Base-by-base conservation (phyloP, 2,888 invertebrate species). In the Callinectes sapidus region DNA sequence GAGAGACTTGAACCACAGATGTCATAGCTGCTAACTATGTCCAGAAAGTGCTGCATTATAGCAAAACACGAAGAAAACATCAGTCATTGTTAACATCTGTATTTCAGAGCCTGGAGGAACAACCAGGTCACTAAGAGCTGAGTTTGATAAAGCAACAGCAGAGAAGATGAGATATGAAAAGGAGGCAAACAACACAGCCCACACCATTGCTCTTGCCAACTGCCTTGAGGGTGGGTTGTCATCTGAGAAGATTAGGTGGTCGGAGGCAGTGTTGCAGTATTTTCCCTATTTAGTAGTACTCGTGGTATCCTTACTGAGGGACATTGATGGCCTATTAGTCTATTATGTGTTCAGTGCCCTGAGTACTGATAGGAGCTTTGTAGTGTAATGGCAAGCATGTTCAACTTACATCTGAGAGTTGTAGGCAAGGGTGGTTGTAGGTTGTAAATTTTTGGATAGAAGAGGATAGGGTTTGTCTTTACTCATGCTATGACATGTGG, bases 191-290 rank as follows among this genome's bases (percentile, higher is more conserved):
- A 98, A 98, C 3, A 99, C 99, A 0, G 98, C 98, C 95, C 97
- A 98, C 85, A 99, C 98, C 0, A 99, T 99, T 95, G 97, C 97
- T 92, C 96, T 99, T 94, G 99, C 99, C 48, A 99, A 99, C 96
- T 97, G 99, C 95, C 96, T 99, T 35, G 98, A 99, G 1, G 98
- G 98, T 92, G 99, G 99, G 5, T 96, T 99, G 94, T 99, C 98
- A 3, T 98, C 99, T 95, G 99, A 99, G 96, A 99, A 99, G 95
- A 97, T 99, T 77, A 97, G 99, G 95, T 99, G 99, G 99, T 98
- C 98, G 71, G 98, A 99, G 96, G 97, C 98, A 90, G 99, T 99
- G 71, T 95, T 95, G 1, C 95, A 92, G 95, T 91, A 55, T 13
- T 16, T 54, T 32, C 61, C 3, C 2, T 2, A 28, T 39, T 66